These are phyloP conservation scores for Bos indicus DNA, from an alignment of 2,113 vertebrate genomes.

Conservation along the genomic window DNA sequence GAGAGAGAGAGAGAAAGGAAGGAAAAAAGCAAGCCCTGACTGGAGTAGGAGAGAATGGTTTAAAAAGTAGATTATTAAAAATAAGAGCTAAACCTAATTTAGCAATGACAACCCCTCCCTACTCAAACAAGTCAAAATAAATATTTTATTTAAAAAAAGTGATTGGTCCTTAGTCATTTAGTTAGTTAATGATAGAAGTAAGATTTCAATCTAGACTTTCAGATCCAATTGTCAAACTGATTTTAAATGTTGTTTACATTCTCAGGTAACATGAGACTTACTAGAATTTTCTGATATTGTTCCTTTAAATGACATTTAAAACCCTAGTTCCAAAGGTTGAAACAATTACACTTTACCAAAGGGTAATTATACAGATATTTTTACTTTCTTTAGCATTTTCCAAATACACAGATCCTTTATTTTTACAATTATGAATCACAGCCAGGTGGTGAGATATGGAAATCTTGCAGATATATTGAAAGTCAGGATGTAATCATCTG, in stretches of 20 bases:
- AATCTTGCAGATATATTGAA: conserved; percentile 52
- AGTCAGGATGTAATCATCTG: conserved; percentile 53
- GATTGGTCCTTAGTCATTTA: background rate
- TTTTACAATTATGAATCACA: conserved; percentile 52
- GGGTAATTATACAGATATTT: conserved; percentile 42
- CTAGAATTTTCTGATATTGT: background rate
- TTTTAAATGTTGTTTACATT: conserved; percentile 18
- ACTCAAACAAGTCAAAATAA: background rate
- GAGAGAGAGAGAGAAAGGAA: background rate
- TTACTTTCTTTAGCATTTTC: conserved; percentile 18
- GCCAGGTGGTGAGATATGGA: conserved; percentile 49
- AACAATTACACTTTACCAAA: conserved; percentile 37
- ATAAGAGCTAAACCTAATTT: background rate
- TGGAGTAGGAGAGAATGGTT: background rate
- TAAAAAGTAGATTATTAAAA: background rate
- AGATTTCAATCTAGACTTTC: background rate
- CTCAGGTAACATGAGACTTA: conserved; percentile 6
- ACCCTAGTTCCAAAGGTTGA: background rate
- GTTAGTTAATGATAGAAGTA: background rate
- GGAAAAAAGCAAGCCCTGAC: background rate
- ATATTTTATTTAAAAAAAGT: background rate
- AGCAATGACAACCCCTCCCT: background rate
- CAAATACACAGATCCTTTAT: conserved; percentile 48
- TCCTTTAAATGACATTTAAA: conserved; percentile 48
- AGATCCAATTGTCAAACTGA: background rate